Evolutionary conservation across 2,113 vertebrate species (phyloP).

Genomic region (Ahaetulla prasina): DNA sequence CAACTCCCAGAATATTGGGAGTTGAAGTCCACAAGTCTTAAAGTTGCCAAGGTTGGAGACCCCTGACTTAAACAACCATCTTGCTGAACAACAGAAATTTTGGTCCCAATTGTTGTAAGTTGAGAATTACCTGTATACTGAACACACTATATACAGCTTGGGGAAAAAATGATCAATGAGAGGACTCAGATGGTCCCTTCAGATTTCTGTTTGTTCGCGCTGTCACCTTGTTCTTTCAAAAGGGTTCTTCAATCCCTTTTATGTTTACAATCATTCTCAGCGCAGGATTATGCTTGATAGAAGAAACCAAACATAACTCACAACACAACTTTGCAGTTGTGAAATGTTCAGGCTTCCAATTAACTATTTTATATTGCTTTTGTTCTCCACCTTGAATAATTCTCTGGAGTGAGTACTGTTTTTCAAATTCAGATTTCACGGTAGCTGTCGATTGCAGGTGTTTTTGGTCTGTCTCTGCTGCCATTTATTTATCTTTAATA

Average conservation of each 20-base stretch:
- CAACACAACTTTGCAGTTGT: background rate
- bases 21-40: too few species aligned
- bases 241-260: background rate
- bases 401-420: background rate
- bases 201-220: background rate
- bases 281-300: background rate
- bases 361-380: background rate
- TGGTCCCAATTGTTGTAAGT: too few species aligned
- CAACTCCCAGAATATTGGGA: too few species aligned
- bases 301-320: background rate
- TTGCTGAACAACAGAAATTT: too few species aligned
- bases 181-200: background rate
- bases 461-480: background rate
- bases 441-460: background rate
- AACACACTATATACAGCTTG: background rate
- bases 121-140: too few species aligned
- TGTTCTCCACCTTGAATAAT: background rate
- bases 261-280: background rate
- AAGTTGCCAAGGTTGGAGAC: too few species aligned
- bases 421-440: background rate
- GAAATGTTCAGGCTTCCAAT: background rate
- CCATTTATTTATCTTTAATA: background rate
- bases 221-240: background rate
- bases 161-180: background rate
- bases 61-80: too few species aligned